Conservation (phyloP, 2,113 vertebrate genomes). For the Ramphastos sulfuratus region DNA sequence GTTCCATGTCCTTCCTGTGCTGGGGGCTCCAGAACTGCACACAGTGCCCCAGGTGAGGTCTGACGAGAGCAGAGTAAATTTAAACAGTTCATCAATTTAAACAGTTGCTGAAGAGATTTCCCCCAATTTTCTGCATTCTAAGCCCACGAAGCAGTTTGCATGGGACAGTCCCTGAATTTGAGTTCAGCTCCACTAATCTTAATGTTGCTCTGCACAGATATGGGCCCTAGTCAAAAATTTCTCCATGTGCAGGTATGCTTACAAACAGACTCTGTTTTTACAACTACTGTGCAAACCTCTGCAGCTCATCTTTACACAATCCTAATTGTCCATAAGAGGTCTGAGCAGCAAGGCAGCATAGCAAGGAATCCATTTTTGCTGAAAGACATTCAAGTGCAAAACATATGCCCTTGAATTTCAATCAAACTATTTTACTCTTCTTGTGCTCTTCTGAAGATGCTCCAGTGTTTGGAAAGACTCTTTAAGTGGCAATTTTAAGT, state of each 20-base stretch:
- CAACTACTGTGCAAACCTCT: neutral
- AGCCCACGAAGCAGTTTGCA: neutral
- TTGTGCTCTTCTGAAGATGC: neutral
- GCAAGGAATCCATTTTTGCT: neutral
- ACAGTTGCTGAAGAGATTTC: neutral
- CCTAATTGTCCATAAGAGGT: neutral
- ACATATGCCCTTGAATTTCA: neutral
- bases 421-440: neutral
- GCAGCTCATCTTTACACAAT: neutral
- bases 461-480: neutral
- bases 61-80: no score
- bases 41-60: no score
- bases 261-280: neutral
- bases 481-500: neutral
- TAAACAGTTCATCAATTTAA: neutral
- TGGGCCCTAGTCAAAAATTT: neutral
- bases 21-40: no score
- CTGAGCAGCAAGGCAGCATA: neutral
- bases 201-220: neutral
- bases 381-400: neutral
- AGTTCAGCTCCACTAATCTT: neutral
- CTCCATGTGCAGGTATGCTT: accelerated
- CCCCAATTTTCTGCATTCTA: neutral
- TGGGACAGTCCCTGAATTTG: neutral
- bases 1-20: no score